A percentile compares a stretch with the other conserved stretches of the same genome.
Evolutionary conservation across 2,888 invertebrate species (phyloP).

Genomic region (Phymatocera aterrima): DNA sequence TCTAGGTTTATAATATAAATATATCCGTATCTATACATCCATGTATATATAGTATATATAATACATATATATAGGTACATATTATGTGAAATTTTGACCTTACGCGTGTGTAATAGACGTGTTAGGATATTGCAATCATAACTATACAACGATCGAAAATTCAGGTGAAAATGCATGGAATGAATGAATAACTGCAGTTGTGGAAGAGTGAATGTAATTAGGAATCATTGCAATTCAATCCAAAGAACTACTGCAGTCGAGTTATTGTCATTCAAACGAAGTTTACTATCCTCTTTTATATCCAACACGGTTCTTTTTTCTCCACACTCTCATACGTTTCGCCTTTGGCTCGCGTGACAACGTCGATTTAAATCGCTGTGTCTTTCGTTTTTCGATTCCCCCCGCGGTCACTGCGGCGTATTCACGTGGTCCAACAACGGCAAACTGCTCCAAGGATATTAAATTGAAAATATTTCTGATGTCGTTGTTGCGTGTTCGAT

Average conservation of each 20-base stretch:
- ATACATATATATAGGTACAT: not conserved
- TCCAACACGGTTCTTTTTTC: not conserved
- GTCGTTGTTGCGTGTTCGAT: slow-evolving; percentile 19
- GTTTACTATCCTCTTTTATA: not conserved
- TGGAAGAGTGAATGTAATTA: not conserved
- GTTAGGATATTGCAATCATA: not conserved
- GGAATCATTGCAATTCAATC: slow-evolving; percentile 2
- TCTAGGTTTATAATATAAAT: not conserved
- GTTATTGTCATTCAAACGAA: slow-evolving; percentile 30
- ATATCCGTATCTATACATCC: too few relatives aligned
- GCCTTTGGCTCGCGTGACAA: slow-evolving; percentile 37
- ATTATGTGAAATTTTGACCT: not conserved
- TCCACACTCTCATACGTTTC: not conserved
- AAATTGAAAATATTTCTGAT: slow-evolving; percentile 30
- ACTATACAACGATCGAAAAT: not conserved
- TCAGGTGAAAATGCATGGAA: not conserved
- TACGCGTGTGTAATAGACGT: not conserved
- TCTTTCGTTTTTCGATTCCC: not conserved
- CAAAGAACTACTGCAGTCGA: not conserved
- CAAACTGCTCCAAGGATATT: not conserved
- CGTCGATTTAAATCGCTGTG: slow-evolving; percentile 19
- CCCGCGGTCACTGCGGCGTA: not conserved
- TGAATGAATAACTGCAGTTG: not conserved
- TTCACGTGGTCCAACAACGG: slow-evolving; percentile 6
- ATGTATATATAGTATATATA: not conserved